Conservation (phyloP, 2,797 vertebrate species). For the Enteromius fasciolatus region DNA sequence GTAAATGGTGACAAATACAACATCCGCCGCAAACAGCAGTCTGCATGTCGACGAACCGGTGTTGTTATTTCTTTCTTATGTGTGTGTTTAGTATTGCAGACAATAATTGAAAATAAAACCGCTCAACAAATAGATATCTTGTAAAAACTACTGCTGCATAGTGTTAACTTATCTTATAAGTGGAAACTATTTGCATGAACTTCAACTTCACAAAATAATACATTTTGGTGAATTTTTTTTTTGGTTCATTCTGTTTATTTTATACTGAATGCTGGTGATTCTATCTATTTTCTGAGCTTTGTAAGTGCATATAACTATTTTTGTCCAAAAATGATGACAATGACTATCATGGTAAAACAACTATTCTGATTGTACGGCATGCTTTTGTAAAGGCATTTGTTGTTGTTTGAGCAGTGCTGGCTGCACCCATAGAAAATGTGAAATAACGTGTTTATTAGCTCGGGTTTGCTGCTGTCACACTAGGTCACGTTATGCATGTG, state of each 20-base stretch:
- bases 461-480: neutral
- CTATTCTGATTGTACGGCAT: slow-evolving; percentile 62
- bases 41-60: slow-evolving; percentile 72
- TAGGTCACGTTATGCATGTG: slow-evolving; percentile 6
- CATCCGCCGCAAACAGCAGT: slow-evolving; percentile 35
- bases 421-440: slow-evolving; percentile 27
- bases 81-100: slow-evolving; percentile 70
- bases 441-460: slow-evolving; percentile 23
- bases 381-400: slow-evolving; percentile 63
- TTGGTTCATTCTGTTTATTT: slow-evolving; percentile 60
- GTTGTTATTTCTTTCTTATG: slow-evolving; percentile 65
- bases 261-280: slow-evolving; percentile 71
- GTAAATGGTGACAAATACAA: slow-evolving; percentile 53
- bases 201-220: slow-evolving; percentile 63
- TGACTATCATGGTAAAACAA: slow-evolving; percentile 47
- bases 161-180: slow-evolving; percentile 70
- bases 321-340: slow-evolving; percentile 66
- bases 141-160: slow-evolving; percentile 69
- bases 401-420: slow-evolving; percentile 61
- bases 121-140: slow-evolving; percentile 63
- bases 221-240: slow-evolving; percentile 61
- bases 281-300: slow-evolving; percentile 69
- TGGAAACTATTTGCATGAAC: slow-evolving; percentile 79
- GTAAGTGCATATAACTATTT: slow-evolving; percentile 70
- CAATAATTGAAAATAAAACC: slow-evolving; percentile 64